Conservation (phyloP, 2,113 vertebrate species). For the Serinus canaria region DNA sequence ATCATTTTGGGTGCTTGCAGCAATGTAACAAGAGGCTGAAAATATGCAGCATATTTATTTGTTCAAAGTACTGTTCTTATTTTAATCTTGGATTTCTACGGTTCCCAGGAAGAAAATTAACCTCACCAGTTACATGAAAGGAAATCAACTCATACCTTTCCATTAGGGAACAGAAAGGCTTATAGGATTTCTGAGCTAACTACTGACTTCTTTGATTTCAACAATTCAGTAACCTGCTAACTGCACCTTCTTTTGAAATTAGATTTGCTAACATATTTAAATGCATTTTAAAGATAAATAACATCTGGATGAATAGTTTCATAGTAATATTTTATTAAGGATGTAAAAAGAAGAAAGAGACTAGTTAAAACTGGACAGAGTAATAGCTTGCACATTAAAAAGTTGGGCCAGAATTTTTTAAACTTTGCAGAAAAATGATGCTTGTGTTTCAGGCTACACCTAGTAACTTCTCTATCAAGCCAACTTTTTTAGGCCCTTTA, state of each 20-base stretch:
- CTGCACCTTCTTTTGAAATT: not conserved
- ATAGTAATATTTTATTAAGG: not conserved
- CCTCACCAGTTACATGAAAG: not conserved
- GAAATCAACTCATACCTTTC: not conserved
- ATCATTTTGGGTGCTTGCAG: not conserved
- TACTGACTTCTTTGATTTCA: not conserved
- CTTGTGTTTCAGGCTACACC: not conserved
- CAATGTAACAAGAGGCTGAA: not conserved
- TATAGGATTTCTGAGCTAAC: not conserved
- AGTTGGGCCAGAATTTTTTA: not conserved
- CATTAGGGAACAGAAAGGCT: not conserved
- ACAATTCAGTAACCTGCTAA: not conserved
- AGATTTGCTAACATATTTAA: not conserved
- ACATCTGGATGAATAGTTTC: not conserved
- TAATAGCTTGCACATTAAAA: not conserved
- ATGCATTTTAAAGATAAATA: not conserved
- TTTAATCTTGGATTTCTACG: not conserved
- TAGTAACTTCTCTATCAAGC: not conserved
- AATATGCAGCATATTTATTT: not conserved
- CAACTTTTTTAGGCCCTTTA: not conserved
- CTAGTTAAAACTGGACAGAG: not conserved
- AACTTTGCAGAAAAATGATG: not conserved
- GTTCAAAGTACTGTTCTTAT: not conserved
- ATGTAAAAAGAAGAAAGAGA: not conserved
- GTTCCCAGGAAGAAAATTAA: not conserved